Evolutionary conservation across 2,797 vertebrate genomes (phyloP).

Genomic region (Scarus forsteni): DNA sequence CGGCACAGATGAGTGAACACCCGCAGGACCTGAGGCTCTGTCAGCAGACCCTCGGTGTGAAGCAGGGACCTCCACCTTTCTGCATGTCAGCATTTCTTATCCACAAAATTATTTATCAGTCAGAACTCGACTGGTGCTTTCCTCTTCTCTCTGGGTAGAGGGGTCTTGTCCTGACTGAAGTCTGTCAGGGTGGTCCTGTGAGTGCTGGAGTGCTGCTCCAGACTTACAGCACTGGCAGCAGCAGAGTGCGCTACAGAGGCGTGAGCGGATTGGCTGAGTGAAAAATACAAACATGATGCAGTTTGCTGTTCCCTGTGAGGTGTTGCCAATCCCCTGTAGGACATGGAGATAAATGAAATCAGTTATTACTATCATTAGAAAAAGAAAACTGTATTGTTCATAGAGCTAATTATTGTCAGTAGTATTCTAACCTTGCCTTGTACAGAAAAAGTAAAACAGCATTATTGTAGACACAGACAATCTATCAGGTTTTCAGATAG

Average conservation of each 20-base stretch:
- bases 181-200: not conserved
- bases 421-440: too few relatives aligned
- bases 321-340: constrained; percentile 94
- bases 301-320: constrained; percentile 96
- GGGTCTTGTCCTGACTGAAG: constrained; percentile 30
- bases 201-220: not conserved
- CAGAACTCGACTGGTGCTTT: constrained; percentile 12
- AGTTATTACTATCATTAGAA: not conserved
- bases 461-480: too few relatives aligned
- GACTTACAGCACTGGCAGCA: constrained; percentile 66
- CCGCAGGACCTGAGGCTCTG: constrained; percentile 46
- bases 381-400: too few relatives aligned
- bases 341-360: not conserved
- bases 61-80: constrained; percentile 7
- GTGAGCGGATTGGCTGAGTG: constrained; percentile 85
- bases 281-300: constrained; percentile 95
- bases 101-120: constrained; percentile 46
- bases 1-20: constrained; percentile 40
- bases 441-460: too few relatives aligned
- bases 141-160: constrained; percentile 42
- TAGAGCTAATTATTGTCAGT: too few relatives aligned
- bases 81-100: constrained; percentile 1
- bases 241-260: constrained; percentile 82
- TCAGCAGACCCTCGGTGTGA: constrained; percentile 36
- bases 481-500: not conserved